These are phyloP conservation scores for Plecotus auritus DNA, from an alignment of 2,113 vertebrate species.

Conservation along the genomic window DNA sequence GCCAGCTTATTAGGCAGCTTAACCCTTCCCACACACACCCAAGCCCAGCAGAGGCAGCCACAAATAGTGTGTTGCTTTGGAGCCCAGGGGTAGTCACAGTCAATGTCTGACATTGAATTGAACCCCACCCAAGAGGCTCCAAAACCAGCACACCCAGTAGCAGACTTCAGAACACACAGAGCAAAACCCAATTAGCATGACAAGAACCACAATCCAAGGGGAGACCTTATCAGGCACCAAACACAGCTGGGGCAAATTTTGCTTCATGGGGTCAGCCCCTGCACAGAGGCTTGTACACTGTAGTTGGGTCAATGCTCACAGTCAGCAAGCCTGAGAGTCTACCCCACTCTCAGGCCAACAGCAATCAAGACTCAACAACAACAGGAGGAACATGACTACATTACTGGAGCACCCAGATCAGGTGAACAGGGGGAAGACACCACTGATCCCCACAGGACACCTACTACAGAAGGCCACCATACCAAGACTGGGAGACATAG, in stretches of 20 bases:
- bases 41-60: background rate
- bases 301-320: background rate
- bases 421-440: background rate
- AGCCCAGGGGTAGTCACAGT: background rate
- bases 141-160: background rate
- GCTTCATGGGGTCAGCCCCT: background rate
- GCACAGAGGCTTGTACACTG: background rate
- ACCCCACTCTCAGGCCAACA: background rate
- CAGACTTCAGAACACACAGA: background rate
- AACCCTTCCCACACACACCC: background rate
- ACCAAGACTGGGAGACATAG: background rate
- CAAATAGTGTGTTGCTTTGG: background rate
- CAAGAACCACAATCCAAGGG: background rate
- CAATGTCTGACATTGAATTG: background rate
- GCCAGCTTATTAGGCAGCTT: background rate
- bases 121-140: background rate
- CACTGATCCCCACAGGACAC: background rate
- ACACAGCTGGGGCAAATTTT: background rate
- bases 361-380: background rate
- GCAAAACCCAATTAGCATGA: background rate
- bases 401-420: background rate
- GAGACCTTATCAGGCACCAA: background rate
- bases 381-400: background rate
- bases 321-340: background rate
- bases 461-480: background rate